Evolutionary conservation across 2,797 vertebrate species (phyloP), one percentile per base, ranked within the genome.

Genomic region (Poecilia wingei): DNA sequence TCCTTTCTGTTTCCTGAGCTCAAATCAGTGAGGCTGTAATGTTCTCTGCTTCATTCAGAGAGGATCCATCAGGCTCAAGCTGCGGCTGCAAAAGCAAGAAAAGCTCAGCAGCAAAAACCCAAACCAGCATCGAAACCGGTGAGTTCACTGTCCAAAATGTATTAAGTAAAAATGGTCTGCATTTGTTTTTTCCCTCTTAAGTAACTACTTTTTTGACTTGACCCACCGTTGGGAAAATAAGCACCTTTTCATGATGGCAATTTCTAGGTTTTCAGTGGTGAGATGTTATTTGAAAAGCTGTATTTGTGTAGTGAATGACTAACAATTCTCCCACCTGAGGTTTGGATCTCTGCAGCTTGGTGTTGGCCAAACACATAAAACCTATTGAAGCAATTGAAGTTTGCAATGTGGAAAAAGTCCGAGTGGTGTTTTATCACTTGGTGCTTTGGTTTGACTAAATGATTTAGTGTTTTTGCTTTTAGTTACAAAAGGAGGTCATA

Each of bases 41-140:
- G 77, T 20, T 46, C 2, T 82, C 76, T 80, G 53, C 80, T 47
- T 46, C 81, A 82, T 89, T 18, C 95, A 99, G 98, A 99, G 93
- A 94, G 97, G 83, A 99, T 99, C 79, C 98, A 99, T 85, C 98
- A 99, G 72, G 98, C 98, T 79, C 98, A 99, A 84, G 98, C 98
- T 75, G 98, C 98, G 64, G 98, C 98, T 22, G 98, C 98, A 36
- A 99, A 99, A 92, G 98, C 98, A 79, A 97, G 97, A 86, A 99
- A 99, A 91, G 98, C 98, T 66, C 95, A 98, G 66, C 98, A 99
- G 86, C 98, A 99, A 92, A 99, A 99, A 85, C 98, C 98, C 0
- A 99, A 99, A 93, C 98, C 97, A 45, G 94, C 97, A 0, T 94
- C 98, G 69, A 99, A 99, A 88, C 95, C 96, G 80, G 98, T 99